phyloP scores from a whole-genome alignment of 2,113 vertebrate genomes.

The Thamnaconus septentrionalis region DNA sequence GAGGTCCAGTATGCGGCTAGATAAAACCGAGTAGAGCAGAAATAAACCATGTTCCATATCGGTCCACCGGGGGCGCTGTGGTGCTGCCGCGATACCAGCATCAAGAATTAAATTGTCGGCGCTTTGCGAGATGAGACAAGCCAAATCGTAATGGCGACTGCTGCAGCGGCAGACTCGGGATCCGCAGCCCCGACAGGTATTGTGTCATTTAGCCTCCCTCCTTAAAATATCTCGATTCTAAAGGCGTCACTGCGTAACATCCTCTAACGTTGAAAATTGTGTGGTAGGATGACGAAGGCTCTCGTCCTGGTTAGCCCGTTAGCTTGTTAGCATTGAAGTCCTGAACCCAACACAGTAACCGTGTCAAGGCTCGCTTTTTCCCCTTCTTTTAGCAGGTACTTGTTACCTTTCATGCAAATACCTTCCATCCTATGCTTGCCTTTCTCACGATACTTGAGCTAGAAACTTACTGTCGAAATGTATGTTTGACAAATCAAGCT shows the following conservation, averaged over 20 bases:
- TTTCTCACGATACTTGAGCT: too few relatives aligned
- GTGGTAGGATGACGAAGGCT: neutral
- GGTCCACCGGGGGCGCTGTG: slow-evolving; percentile 41
- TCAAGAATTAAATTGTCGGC: slow-evolving; percentile 32
- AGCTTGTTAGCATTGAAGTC: slow-evolving; percentile 54
- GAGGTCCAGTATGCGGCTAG: too few relatives aligned
- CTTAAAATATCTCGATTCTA: neutral
- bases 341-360: slow-evolving; percentile 38
- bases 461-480: neutral
- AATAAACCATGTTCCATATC: neutral
- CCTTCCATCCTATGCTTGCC: neutral
- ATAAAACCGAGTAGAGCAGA: neutral
- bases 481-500: neutral
- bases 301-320: slow-evolving; percentile 38
- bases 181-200: slow-evolving; percentile 76
- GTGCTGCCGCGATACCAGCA: slow-evolving; percentile 20
- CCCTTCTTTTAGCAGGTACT: neutral
- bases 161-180: slow-evolving; percentile 75
- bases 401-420: neutral
- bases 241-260: neutral
- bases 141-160: slow-evolving; percentile 78
- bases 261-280: neutral
- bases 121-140: slow-evolving; percentile 49
- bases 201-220: neutral
- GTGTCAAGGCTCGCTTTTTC: slow-evolving; percentile 3